Evolutionary conservation across 2,113 vertebrate species (phyloP).

Genomic region (Ageneiosus marmoratus): DNA sequence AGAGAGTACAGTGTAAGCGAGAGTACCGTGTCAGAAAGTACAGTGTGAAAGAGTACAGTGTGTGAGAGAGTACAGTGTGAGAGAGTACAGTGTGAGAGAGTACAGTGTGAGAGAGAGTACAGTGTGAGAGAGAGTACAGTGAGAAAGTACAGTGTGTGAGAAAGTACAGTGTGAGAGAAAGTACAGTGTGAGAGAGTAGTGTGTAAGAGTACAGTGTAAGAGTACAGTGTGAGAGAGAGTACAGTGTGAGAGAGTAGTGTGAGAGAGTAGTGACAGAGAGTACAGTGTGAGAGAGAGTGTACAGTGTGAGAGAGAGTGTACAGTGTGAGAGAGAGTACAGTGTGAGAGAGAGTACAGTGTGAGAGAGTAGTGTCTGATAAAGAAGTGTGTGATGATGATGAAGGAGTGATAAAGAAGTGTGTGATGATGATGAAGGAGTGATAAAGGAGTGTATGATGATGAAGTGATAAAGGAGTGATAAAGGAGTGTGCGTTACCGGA

Average conservation of each 20-base stretch:
- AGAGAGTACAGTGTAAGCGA: no score
- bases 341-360: not conserved
- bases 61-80: not conserved
- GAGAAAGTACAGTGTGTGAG: no score
- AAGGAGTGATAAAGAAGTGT: not conserved
- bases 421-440: not conserved
- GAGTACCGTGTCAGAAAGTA: no score
- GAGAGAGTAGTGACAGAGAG: not conserved
- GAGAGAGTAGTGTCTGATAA: not conserved
- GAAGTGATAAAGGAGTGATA: not conserved
- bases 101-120: no score
- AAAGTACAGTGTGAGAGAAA: no score
- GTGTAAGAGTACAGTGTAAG: no score
- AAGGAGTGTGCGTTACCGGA: constrained; percentile 75
- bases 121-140: not conserved
- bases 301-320: not conserved
- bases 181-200: no score
- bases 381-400: not conserved
- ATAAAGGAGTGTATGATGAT: not conserved
- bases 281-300: no score
- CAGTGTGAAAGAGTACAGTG: not conserved
- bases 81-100: no score
- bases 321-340: no score
- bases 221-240: no score
- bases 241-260: not conserved